Evolutionary conservation across 2,888 invertebrate genomes (phyloP), one percentile per base, ranked within the genome.

Genomic region (Mellilla xanthometata): DNA sequence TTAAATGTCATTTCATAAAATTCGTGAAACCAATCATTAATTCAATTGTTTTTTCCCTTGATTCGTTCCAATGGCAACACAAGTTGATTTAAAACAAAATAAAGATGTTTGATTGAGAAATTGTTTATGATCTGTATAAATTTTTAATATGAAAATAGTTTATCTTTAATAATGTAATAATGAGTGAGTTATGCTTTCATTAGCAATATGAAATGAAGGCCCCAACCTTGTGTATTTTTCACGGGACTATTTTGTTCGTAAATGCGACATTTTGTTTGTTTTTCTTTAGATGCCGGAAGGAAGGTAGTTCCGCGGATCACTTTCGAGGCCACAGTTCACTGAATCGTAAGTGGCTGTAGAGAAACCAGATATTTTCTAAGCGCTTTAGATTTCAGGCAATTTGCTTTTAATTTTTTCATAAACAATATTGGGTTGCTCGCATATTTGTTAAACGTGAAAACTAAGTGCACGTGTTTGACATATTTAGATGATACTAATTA

Each of bases 121-220:
- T n/a, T n/a, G n/a, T n/a, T n/a, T n/a, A n/a, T n/a, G n/a, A n/a
- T n/a, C n/a, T n/a, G n/a, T n/a, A n/a, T n/a, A n/a, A n/a, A n/a
- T n/a, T n/a, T n/a, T n/a, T n/a, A n/a, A n/a, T n/a, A n/a, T n/a
- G n/a, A n/a, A n/a, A n/a, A n/a, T n/a, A n/a, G n/a, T n/a, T n/a
- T n/a, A n/a, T n/a, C n/a, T n/a, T n/a, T n/a, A n/a, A n/a, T n/a
- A n/a, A n/a, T n/a, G n/a, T n/a, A n/a, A n/a, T n/a, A n/a, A n/a
- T n/a, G n/a, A n/a, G n/a, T n/a, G n/a, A n/a, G n/a, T n/a, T n/a
- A 15, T 30, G 29, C 12, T 32, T 19, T 12, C 36, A 52, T 57
- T 39, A 46, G 46, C 54, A 55, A 56, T 58, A 56, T 48, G n/a
- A 40, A 23, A 24, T 27, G 60, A 62, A 69, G 67, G 72, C 47